Base-by-base conservation (phyloP, 2,888 invertebrate genomes). In the Synanthedon vespiformis region DNA sequence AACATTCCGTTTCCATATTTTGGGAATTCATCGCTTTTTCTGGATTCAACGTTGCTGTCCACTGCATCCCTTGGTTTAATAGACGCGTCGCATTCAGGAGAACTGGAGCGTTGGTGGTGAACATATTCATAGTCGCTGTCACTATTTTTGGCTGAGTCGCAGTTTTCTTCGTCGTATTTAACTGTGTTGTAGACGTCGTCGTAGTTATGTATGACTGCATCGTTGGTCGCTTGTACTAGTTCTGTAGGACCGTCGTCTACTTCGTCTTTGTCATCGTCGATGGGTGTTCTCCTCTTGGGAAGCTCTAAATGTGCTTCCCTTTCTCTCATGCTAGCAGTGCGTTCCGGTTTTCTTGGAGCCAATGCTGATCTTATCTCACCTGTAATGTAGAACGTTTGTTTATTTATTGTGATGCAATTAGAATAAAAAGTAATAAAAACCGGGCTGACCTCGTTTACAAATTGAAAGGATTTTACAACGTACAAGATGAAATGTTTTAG, bases 241-340 rank as follows among this genome's bases (percentile, higher is more conserved):
- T 82, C 82, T 50, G 80, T 79, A 0, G 80, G 79, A 8, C 74
- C 79, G 55, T 88, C 88, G 61, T 82, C 80, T 18, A 75, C 57
- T 57, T 88, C 87, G 61, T 89, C 89, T 67, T 88, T 89, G 57
- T 90, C 90, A 67, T 88, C 89, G 53, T 85, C 85, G 58, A 89
- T 79, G 59, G 86, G 78, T 49, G 76, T 81, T 56, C 84, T 72
- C 53, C 88, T 80, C 62, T 88, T 88, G 34, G 89, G 88, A 51
- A 90, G 83, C 70, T 92, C 91, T 62, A 91, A 74, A 61, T 90
- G 90, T 3, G 92, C 91, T 77, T 92, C 92, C 55, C 93, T 89
- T 77, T 94, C 95, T 62, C 95, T 89, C 92, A 95, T 94, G 72
- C 95, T 95, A 49, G 95, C 94, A 14, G 94, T 94, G 58, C 95